Evolutionary conservation across 2,113 vertebrate species (phyloP).

Genomic region (Ovis canadensis): DNA sequence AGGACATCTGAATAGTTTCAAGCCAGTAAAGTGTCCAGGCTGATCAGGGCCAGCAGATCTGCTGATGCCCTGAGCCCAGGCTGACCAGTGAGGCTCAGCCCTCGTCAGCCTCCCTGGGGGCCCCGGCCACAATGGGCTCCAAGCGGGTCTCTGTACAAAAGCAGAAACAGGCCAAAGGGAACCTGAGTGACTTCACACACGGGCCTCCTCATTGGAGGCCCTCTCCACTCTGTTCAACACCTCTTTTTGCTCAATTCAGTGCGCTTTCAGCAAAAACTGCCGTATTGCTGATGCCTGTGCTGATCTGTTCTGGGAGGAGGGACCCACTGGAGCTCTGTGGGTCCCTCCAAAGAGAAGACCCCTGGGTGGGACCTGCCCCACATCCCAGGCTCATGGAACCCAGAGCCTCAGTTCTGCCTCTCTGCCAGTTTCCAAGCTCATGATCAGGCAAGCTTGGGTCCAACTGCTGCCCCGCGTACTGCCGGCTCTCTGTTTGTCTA

Average conservation of each 20-base stretch:
- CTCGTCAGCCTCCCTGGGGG: neutral
- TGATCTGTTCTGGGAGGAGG: neutral
- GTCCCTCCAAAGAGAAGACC: neutral
- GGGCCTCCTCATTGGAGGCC: neutral
- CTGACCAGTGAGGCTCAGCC: neutral
- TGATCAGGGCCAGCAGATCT: neutral
- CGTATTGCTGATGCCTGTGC: neutral
- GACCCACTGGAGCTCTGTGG: neutral
- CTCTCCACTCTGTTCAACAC: neutral
- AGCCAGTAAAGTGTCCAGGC: neutral
- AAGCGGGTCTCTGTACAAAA: neutral
- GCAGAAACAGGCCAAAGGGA: neutral
- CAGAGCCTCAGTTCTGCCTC: neutral
- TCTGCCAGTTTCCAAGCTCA: too few relatives aligned
- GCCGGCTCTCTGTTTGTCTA: rapidly evolving
- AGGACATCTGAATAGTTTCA: neutral
- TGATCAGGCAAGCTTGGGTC: neutral
- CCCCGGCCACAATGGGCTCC: neutral
- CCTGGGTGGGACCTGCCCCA: neutral
- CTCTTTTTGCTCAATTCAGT: neutral
- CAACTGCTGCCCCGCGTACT: neutral
- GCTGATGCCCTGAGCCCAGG: neutral
- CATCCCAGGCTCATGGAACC: neutral
- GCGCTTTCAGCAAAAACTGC: neutral
- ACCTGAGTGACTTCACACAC: rapidly evolving